Evolutionary conservation across 2,797 vertebrate genomes (phyloP).

Genomic region (Typhlichthys eigenmanni): DNA sequence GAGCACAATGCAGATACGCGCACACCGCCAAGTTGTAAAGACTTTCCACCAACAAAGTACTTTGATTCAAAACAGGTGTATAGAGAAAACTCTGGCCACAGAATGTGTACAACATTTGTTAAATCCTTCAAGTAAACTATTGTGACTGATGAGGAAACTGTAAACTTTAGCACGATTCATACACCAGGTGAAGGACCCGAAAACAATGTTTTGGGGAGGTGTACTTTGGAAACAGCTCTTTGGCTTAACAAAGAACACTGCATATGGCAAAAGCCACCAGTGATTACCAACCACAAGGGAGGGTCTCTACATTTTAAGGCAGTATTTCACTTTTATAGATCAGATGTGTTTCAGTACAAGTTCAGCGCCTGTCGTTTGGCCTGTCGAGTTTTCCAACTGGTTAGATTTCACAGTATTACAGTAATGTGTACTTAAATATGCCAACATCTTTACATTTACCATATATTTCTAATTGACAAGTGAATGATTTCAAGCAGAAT

Average conservation of each 20-base stretch:
- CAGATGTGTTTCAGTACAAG: constrained; percentile 6
- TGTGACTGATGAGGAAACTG: constrained; percentile 65
- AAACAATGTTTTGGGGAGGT: constrained; percentile 39
- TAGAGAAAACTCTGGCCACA: constrained; percentile 44
- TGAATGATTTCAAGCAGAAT: constrained; percentile 23
- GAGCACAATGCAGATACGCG: constrained; percentile 10
- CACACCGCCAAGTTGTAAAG: constrained; percentile 52
- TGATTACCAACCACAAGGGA: constrained; percentile 56
- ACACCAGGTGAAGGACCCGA: constrained; percentile 54
- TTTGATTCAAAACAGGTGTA: constrained; percentile 69
- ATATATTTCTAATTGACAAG: constrained; percentile 14
- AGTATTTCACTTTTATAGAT: constrained; percentile 42
- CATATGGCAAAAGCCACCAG: constrained; percentile 40
- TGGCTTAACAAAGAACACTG: constrained; percentile 46
- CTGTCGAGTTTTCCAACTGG: background rate
- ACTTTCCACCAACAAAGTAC: constrained; percentile 64
- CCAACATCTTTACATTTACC: constrained; percentile 7
- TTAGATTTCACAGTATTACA: background rate
- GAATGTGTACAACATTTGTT: constrained; percentile 59
- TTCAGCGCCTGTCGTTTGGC: background rate
- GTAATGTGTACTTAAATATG: constrained; percentile 10
- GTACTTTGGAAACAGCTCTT: constrained; percentile 52
- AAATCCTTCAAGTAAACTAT: constrained; percentile 61
- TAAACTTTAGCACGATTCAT: constrained; percentile 61
- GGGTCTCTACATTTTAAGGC: constrained; percentile 46